Base-by-base conservation (phyloP, 2,113 vertebrate genomes). In the Ceuthmochares aereus region DNA sequence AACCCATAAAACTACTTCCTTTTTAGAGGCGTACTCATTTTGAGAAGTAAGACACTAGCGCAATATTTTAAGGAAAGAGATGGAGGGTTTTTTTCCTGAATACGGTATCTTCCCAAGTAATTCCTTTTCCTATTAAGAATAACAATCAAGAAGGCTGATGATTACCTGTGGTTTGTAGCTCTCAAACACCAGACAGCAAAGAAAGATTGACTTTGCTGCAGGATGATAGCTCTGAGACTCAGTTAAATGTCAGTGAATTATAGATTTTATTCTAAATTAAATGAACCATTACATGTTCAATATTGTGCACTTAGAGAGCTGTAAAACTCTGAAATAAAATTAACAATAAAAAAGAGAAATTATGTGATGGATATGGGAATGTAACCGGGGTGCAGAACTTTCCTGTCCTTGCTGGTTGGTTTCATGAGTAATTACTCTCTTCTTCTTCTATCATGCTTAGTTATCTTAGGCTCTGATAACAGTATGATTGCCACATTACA, bases 261-360 rank as follows among this genome's bases (percentile, higher is more conserved):
- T 49, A 76, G 86, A 70, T 43, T 74, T 93, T 76, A 36, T 84
- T 90, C 66, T 52, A 90, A 95, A 94, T 91, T 90, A 95, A 95
- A 63, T 3, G 70, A 91, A 62, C 68, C 25, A 49, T 87, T 89
- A 34, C 42, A 27, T 54, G 83, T 80, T 87, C 75, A 68, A 49
- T 84, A 91, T 49, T 67, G n/a, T 62, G 60, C 93, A 77, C 74
- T 91, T 83, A 85, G 37, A 84, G 74, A 77, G 43, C 60, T 74
- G 52, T 85, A 83, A 95, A 95, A 69, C 62, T 90, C 60, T 77
- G 84, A 78, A 75, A 87, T 87, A 78, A 96, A 95, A 89, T 82
- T 87, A 84, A 75, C 73, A 66, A 34, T 89, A 64, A 72, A 90
- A 69, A 84, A 72, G 49, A 64, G 30, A 72, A 84, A n/a, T 45